phyloP scores from a whole-genome alignment of 2,888 invertebrate species.

The Hypselothyrea guttata region DNA sequence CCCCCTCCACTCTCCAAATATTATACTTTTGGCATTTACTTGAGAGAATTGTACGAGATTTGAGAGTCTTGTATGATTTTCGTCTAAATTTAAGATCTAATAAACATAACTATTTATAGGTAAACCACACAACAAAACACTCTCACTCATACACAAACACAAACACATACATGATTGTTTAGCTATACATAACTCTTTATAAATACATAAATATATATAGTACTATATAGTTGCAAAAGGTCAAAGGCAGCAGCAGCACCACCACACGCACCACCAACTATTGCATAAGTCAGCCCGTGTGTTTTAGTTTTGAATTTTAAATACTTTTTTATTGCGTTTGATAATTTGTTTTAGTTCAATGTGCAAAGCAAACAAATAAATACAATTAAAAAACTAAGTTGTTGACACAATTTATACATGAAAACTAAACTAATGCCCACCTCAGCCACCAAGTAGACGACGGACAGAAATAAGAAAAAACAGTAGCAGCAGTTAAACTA shows the following conservation, averaged over 20 bases:
- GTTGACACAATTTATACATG: conserved; percentile 21
- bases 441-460: conserved; percentile 71
- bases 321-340: conserved; percentile 60
- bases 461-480: conserved; percentile 14
- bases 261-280: conserved; percentile 70
- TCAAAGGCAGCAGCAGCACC: conserved; percentile 53
- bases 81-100: conserved; percentile 70
- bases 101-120: conserved; percentile 37
- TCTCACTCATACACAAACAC: conserved; percentile 23
- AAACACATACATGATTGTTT: conserved; percentile 47
- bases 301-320: conserved; percentile 46
- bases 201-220: conserved; percentile 4
- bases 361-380: conserved; percentile 49
- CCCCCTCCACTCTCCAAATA: conserved; percentile 34
- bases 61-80: conserved; percentile 59
- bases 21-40: conserved; percentile 70
- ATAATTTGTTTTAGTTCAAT: conserved; percentile 73
- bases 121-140: conserved; percentile 24
- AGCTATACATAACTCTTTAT: conserved; percentile 45
- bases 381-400: conserved; percentile 26
- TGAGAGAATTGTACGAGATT: conserved; percentile 57
- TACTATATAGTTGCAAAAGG: conserved; percentile 27
- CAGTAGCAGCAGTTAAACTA: conserved; percentile 25
- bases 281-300: conserved; percentile 68
- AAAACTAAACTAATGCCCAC: conserved; percentile 65